Conservation (phyloP, 1,140 invertebrate species). For the Asbolus verrucosus region DNA sequence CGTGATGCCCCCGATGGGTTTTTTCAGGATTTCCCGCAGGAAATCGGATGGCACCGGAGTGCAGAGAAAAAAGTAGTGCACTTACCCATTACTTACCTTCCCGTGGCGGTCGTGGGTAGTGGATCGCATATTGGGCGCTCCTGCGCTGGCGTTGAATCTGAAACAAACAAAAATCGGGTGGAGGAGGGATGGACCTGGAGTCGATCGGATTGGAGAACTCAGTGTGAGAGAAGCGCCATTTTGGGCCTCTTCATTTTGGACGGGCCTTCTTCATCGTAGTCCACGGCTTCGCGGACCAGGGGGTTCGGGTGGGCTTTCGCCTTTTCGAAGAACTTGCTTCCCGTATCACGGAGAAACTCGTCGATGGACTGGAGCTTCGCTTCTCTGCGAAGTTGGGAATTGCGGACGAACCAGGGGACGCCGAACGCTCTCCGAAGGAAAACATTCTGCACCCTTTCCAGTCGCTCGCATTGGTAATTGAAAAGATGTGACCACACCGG, state of each 20-base stretch:
- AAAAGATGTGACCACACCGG: conserved; percentile 46
- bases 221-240: too few species aligned
- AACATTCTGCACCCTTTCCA: conserved; percentile 56
- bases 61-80: too few species aligned
- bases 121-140: too few species aligned
- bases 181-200: too few species aligned
- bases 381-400: conserved; percentile 37
- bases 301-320: not conserved
- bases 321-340: not conserved
- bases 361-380: conserved; percentile 15
- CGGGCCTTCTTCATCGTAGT: conserved; percentile 1
- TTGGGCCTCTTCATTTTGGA: not conserved
- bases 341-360: conserved; percentile 23
- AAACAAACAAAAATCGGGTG: too few species aligned
- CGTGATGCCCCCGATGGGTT: too few species aligned
- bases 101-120: too few species aligned
- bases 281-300: not conserved
- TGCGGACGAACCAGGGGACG: conserved; percentile 44
- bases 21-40: too few species aligned
- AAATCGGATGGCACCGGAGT: too few species aligned
- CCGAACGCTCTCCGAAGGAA: conserved; percentile 47
- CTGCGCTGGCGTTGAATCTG: too few species aligned
- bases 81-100: too few species aligned
- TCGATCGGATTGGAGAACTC: too few species aligned
- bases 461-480: conserved; percentile 38